Evolutionary conservation across 1,140 invertebrate genomes (phyloP), one percentile per base, ranked within the genome.

Genomic region (Oryzaephilus surinamensis): DNA sequence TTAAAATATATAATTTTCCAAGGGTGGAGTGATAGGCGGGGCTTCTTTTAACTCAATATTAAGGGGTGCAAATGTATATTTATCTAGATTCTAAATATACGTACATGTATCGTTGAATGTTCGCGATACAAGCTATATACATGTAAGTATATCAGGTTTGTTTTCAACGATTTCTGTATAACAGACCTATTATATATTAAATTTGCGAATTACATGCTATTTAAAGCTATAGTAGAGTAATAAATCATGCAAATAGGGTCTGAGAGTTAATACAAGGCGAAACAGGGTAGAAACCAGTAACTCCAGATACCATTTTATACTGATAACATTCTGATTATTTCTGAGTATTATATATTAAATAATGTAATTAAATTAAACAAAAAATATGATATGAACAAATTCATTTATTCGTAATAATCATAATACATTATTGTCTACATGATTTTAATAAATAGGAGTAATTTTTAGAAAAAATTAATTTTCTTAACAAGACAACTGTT

Each of bases 201-300:
- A 57, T 58, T 58, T 57, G 51, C 49, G 50, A 60, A 60, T 60
- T 57, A 60, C 58, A 58, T 41, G 56, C 51, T 52, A 60, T 57
- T 60, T 60, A 58, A 47, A 56, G 56, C 51, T 51, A 57, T 58
- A 57, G 44, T 53, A 54, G 17, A 32, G 44, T 40, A 11, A 58
- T 60, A 58, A 60, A 60, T 60, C 56, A 57, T 51, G 44, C 48
- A 53, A 58, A 57, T 60, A 50, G 51, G 55, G 58, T 55, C 42
- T 52, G 40, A 48, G 40, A 54, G 55, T 60, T 60, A 60, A 60
- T 60, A 50, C 52, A 54, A 39, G 44, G n/a, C n/a, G 43, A 46
- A 20, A 24, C n/a, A n/a, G n/a, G n/a, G 39, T 33, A 41, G 42
- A 36, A 36, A 36, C 33, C 23, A 21, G 33, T n/a, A n/a, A n/a